Conservation (phyloP, 2,113 vertebrate genomes). For the Miniopterus natalensis region DNA sequence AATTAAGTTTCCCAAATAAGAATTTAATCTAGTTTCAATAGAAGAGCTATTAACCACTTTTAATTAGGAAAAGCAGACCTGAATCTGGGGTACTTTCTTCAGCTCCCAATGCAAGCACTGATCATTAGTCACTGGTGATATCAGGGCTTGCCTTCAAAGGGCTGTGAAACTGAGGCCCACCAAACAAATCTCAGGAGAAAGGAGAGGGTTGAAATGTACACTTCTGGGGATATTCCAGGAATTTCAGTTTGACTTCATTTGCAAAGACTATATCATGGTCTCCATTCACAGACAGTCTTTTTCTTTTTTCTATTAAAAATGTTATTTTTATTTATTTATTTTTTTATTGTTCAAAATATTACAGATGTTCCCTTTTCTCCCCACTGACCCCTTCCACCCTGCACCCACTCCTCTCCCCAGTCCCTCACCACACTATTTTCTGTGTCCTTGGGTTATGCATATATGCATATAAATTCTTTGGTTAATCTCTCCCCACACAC, state of each 20-base stretch:
- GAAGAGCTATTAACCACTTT: constrained; percentile 87
- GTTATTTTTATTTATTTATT: too few species aligned
- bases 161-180: constrained; percentile 25
- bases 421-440: too few species aligned
- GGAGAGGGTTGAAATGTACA: constrained; percentile 63
- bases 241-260: constrained; percentile 46
- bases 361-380: too few species aligned
- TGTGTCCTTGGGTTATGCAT: too few species aligned
- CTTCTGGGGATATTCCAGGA: constrained; percentile 46
- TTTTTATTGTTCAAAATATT: too few species aligned
- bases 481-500: too few species aligned
- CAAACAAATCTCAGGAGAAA: constrained; percentile 78
- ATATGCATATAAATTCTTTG: too few species aligned
- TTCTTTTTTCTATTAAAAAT: not conserved
- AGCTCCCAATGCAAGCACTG: constrained; percentile 68
- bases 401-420: too few species aligned
- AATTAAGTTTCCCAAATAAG: constrained; percentile 88
- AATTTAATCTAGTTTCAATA: constrained; percentile 88
- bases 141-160: constrained; percentile 75
- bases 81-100: constrained; percentile 77
- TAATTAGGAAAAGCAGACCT: constrained; percentile 87
- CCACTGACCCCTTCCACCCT: too few species aligned
- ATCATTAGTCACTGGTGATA: constrained; percentile 79
- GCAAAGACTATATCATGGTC: constrained; percentile 58
- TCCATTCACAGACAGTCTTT: constrained; percentile 56